These are phyloP conservation scores for Pterostichus niger DNA, from an alignment of 2,888 invertebrate species.

Conservation along the genomic window DNA sequence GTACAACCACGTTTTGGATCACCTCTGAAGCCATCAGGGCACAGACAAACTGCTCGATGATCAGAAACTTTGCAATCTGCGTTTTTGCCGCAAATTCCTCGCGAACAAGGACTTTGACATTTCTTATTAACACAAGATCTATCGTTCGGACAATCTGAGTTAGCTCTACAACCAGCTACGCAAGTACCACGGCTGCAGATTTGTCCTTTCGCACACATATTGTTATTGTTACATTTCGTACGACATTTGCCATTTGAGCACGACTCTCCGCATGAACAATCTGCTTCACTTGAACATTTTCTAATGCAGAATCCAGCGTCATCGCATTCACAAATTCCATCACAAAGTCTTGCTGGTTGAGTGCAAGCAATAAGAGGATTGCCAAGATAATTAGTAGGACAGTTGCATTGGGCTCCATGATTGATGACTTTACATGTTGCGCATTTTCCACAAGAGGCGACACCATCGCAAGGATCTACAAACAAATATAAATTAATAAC, in stretches of 20 bases:
- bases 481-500: constrained; percentile 67
- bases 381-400: constrained; percentile 89
- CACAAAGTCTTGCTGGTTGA: constrained; percentile 85
- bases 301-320: constrained; percentile 89
- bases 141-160: constrained; percentile 88
- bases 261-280: constrained; percentile 91
- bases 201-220: constrained; percentile 85
- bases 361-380: constrained; percentile 90
- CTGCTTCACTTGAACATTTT: constrained; percentile 82
- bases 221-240: constrained; percentile 84
- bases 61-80: constrained; percentile 89
- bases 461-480: constrained; percentile 88
- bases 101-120: constrained; percentile 86
- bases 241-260: constrained; percentile 88
- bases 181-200: constrained; percentile 87
- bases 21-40: constrained; percentile 91
- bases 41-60: constrained; percentile 91
- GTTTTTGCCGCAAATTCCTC: constrained; percentile 88
- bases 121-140: constrained; percentile 86
- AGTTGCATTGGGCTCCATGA: constrained; percentile 92
- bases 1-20: constrained; percentile 88
- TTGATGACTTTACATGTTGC: constrained; percentile 90
- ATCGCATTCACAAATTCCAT: constrained; percentile 89
- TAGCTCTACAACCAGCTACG: constrained; percentile 88
- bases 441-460: constrained; percentile 89